phyloP scores from a whole-genome alignment of 2,113 vertebrate genomes.

The Grammomys surdaster region DNA sequence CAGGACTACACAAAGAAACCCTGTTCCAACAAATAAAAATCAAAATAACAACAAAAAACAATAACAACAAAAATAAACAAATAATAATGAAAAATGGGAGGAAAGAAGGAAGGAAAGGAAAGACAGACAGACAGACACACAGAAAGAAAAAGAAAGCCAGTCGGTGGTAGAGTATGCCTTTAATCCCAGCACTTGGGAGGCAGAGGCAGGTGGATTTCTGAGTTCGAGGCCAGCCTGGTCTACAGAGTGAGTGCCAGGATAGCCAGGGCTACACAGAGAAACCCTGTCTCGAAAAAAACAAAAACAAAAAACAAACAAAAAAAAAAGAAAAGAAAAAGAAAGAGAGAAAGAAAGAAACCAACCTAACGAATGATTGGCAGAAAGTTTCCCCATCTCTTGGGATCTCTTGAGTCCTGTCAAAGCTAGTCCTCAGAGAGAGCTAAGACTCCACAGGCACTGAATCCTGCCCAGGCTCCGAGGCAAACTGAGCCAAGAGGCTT shows the following conservation, averaged over 20 bases:
- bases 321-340: fast-evolving
- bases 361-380: background rate
- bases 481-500: background rate
- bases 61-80: no score
- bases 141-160: background rate
- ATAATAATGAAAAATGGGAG: no score
- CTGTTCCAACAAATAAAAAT: background rate
- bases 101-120: background rate
- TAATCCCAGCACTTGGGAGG: no score
- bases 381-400: background rate
- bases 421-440: background rate
- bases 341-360: background rate
- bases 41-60: background rate
- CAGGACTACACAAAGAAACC: background rate
- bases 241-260: no score
- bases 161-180: no score
- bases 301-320: no score
- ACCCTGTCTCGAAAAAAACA: no score
- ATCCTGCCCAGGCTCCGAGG: background rate
- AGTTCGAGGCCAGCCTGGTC: no score
- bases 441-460: background rate
- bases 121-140: no score
- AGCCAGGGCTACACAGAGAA: no score
- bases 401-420: background rate
- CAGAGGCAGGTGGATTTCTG: no score